Percentiles rank a stretch among this genome's conserved stretches.
phyloP scores from a whole-genome alignment of 2,797 vertebrate genomes.

The Choloepus didactylus region DNA sequence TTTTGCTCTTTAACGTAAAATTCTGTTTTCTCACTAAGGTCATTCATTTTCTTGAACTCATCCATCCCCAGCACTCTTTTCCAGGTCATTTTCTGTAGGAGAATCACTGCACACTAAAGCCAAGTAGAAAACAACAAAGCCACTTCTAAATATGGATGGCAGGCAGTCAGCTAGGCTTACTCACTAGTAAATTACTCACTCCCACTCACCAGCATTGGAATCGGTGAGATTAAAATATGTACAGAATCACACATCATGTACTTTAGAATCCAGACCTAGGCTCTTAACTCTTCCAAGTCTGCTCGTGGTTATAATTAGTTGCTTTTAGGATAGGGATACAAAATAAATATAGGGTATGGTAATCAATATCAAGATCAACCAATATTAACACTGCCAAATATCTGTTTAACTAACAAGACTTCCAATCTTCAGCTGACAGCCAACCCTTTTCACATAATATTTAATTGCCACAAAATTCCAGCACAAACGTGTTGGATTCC shows the following conservation, averaged over 20 bases:
- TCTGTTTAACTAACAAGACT: conserved; percentile 40
- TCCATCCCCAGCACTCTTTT: background rate
- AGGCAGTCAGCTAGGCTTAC: background rate
- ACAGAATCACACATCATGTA: background rate
- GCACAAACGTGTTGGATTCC: conserved; percentile 45
- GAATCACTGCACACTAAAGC: conserved; percentile 20
- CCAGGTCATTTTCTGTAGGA: conserved; percentile 13
- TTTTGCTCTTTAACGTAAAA: conserved; percentile 55
- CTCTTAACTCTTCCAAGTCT: conserved; percentile 58
- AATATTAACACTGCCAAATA: conserved; percentile 27
- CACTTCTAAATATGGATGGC: conserved; percentile 28
- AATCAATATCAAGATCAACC: conserved; percentile 46
- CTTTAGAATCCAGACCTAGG: conserved; percentile 36
- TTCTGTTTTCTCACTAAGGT: conserved; percentile 21
- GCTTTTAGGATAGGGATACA: conserved; percentile 22
- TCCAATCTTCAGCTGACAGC: conserved; percentile 59
- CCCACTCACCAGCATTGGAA: background rate
- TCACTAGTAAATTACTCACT: conserved; percentile 39
- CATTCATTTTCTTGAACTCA: conserved; percentile 14
- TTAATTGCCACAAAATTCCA: conserved; percentile 70
- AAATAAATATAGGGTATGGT: conserved; percentile 59
- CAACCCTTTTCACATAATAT: conserved; percentile 71
- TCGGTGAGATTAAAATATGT: conserved; percentile 46
- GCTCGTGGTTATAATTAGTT: conserved; percentile 31
- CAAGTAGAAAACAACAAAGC: conserved; percentile 40